Evolutionary conservation across 2,888 invertebrate genomes (phyloP).

Genomic region (Limnephilus auricula): DNA sequence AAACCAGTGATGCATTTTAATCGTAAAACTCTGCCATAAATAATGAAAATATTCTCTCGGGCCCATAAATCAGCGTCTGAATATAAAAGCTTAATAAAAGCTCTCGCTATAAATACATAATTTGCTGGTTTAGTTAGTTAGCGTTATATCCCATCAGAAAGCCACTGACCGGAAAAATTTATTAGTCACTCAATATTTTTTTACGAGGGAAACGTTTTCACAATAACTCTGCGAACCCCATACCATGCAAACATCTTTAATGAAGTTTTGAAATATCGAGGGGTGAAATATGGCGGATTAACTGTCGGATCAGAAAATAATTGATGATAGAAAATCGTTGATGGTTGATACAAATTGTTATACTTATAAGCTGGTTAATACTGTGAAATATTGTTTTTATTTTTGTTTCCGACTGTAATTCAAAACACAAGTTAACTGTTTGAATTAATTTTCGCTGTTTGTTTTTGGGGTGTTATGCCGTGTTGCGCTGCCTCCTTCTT

Average conservation of each 20-base stretch:
- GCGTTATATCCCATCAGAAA: neutral
- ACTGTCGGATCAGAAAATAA: neutral
- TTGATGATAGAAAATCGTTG: neutral
- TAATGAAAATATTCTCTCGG: neutral
- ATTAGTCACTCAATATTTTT: conserved; percentile 32
- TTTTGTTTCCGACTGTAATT: neutral
- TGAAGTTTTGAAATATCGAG: conserved; percentile 5
- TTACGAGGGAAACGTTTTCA: neutral
- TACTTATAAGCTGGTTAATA: neutral
- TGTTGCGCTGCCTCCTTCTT: no score
- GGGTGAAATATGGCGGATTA: neutral
- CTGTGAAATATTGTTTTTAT: neutral
- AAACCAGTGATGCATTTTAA: conserved; percentile 14
- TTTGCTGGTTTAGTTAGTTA: conserved; percentile 7
- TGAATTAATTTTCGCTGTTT: no score
- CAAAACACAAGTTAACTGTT: neutral
- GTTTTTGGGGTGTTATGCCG: no score
- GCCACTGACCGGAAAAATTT: conserved; percentile 27
- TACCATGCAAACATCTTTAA: neutral
- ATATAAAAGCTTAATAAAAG: conserved; percentile 31
- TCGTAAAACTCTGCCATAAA: conserved; percentile 13
- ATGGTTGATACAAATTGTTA: neutral
- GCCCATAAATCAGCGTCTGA: conserved; percentile 23
- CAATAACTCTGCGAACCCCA: conserved; percentile 1
- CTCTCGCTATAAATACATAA: conserved; percentile 1